Evolutionary conservation across 1,140 invertebrate genomes (phyloP), one percentile per base, ranked within the genome.

Genomic region (Camponotus vicinus): DNA sequence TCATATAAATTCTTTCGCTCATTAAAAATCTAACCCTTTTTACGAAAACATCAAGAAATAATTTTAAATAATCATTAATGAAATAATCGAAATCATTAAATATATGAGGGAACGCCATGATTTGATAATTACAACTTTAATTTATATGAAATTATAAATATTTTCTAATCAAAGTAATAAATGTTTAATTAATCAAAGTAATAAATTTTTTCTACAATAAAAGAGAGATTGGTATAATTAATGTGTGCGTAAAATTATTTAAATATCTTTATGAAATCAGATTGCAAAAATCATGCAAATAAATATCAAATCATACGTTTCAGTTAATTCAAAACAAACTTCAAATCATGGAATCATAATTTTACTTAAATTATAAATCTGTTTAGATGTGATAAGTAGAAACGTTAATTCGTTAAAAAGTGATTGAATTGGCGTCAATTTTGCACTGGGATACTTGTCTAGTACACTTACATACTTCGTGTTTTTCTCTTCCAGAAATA

Each of bases 1-100:
- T 70, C 57, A 18, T 34, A 71, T 13, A 73, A 82, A 71, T 82
- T 82, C 9, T 32, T n/a, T 42, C 70, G 27, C n/a, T 37, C 59
- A 82, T 71, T 70, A 42, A 32, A 15, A 45, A 59, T 82, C 45
- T 64, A 52, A 45, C 71, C 32, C 32, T 18, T 3, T n/a, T 73
- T 21, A 15, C 18, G 18, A 9, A 55, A 73, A 34, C 15, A 34
- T 80, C 21, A 9, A 15, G 21, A n/a, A 49, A 27, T 52, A 78
- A 13, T 55, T 66, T 45, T 37, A 21, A 18, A 21, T 3, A 37
- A 34, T 9, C 13, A 15, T 42, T 37, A 79, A 49, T 78, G 40
- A 18, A 18, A 18, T 78, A 32, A 66, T 32, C 13, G 7, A 59
- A 40, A 76, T 59, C 37, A 40, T 34, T 18, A 18, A 61, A 13